These are phyloP conservation scores for Acromyrmex heyeri DNA, from an alignment of 1,140 invertebrate genomes.

Conservation along the genomic window DNA sequence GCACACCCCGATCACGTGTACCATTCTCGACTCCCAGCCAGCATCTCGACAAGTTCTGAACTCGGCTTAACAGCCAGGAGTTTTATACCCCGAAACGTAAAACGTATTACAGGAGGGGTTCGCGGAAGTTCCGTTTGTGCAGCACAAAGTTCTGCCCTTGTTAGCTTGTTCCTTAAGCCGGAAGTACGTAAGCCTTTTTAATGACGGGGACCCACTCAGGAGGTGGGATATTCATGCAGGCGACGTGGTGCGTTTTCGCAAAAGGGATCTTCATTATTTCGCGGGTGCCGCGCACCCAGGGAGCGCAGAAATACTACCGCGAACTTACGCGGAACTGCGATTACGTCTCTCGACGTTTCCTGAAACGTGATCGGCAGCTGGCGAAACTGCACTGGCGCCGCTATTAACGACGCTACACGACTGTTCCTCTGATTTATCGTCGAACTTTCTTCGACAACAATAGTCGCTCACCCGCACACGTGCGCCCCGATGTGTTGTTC, in stretches of 20 bases:
- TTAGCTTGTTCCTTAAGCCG: conserved; percentile 51
- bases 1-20: conserved; percentile 58
- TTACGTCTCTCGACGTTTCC: conserved; percentile 22
- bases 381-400: conserved; percentile 21
- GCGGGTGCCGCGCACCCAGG: background rate
- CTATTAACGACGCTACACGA: conserved; percentile 35
- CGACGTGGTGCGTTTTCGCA: conserved; percentile 62
- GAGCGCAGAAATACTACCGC: background rate
- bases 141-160: conserved; percentile 52
- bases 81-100: conserved; percentile 66
- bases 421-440: conserved; percentile 49
- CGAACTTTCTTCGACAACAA: conserved; percentile 40
- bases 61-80: conserved; percentile 64
- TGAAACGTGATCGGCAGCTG: conserved; percentile 37
- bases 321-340: conserved; percentile 4
- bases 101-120: conserved; percentile 42
- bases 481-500: background rate
- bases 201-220: conserved; percentile 37
- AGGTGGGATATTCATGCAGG: conserved; percentile 65
- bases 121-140: conserved; percentile 65
- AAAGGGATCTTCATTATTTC: conserved; percentile 63
- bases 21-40: conserved; percentile 8
- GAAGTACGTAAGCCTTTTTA: conserved; percentile 71
- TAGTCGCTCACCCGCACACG: background rate
- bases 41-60: conserved; percentile 60